Evolutionary conservation across 2,888 invertebrate genomes (phyloP).

Genomic region (Eucriotettix oculatus): DNA sequence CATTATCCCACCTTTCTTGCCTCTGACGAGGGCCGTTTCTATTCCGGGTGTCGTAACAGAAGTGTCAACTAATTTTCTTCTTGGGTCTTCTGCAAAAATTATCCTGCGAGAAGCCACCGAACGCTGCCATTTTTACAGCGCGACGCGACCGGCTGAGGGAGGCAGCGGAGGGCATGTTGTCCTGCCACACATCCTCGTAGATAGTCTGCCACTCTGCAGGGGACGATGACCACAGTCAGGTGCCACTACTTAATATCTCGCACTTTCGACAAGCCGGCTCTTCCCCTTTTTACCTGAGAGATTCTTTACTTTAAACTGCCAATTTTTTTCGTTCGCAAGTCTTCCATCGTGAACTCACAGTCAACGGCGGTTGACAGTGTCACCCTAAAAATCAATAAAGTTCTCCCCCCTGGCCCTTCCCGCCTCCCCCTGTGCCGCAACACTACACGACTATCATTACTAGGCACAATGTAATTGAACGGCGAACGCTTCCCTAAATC

Average conservation of each 20-base stretch:
- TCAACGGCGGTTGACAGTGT: slow-evolving; percentile 42
- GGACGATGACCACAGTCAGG: slow-evolving; percentile 21
- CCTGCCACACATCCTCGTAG: slow-evolving; percentile 21
- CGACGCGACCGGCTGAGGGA: slow-evolving; percentile 14
- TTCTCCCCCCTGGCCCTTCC: slow-evolving; percentile 30
- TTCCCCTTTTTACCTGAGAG: slow-evolving; percentile 3
- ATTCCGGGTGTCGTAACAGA: slow-evolving; percentile 12
- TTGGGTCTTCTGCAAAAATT: slow-evolving; percentile 33
- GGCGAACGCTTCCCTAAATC: slow-evolving; percentile 14
- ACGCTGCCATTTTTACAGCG: slow-evolving; percentile 33
- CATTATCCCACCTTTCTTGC: slow-evolving; percentile 17
- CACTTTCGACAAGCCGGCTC: slow-evolving; percentile 2
- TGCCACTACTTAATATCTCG: slow-evolving; percentile 2
- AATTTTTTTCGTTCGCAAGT: slow-evolving; percentile 29
- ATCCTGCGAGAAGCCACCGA: slow-evolving; percentile 29
- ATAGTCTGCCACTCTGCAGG: slow-evolving; percentile 14
- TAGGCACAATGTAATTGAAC: slow-evolving; percentile 15
- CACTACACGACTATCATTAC: slow-evolving; percentile 16
- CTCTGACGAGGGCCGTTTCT: slow-evolving; percentile 15
- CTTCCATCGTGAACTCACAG: slow-evolving; percentile 32
- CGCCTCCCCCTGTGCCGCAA: slow-evolving; percentile 28
- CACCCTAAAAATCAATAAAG: slow-evolving; percentile 51
- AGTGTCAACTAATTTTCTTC: slow-evolving; percentile 38
- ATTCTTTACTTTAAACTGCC: slow-evolving; percentile 10
- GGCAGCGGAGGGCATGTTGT: slow-evolving; percentile 21